Evolutionary conservation across 1,140 invertebrate genomes (phyloP).

Genomic region (Nautilus pompilius): DNA sequence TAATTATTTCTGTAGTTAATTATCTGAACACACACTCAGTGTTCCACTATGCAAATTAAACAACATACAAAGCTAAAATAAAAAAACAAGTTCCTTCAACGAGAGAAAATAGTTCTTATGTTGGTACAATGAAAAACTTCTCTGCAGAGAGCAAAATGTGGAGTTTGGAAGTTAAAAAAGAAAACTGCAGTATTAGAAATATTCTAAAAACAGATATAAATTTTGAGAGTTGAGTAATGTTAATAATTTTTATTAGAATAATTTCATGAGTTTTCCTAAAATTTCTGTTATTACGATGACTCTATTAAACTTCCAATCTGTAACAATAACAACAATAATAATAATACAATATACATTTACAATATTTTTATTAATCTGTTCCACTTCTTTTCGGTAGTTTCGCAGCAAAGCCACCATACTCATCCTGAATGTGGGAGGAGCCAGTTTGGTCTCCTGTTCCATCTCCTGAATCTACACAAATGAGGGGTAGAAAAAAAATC

Average conservation of each 20-base stretch:
- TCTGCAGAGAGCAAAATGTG: too few species aligned
- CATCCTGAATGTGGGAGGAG: conserved; percentile 46
- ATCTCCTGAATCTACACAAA: conserved; percentile 47
- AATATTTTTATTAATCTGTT: conserved; percentile 32
- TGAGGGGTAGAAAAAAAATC: not conserved
- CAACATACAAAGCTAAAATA: too few species aligned
- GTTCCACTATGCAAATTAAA: too few species aligned
- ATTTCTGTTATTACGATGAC: not conserved
- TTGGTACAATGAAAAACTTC: too few species aligned
- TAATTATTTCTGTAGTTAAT: too few species aligned
- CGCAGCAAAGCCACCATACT: conserved; percentile 46
- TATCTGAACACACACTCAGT: too few species aligned
- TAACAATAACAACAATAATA: not conserved
- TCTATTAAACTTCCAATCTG: too few species aligned
- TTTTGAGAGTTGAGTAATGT: not conserved
- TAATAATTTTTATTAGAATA: not conserved
- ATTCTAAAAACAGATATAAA: conserved; percentile 3
- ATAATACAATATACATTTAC: conserved; percentile 19
- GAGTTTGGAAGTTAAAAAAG: too few species aligned
- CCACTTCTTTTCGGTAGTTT: conserved; percentile 42
- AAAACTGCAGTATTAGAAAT: not conserved
- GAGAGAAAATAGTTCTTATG: too few species aligned
- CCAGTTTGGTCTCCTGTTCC: conserved; percentile 48
- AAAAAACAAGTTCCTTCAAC: too few species aligned
- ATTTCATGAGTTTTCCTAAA: not conserved